Conservation (phyloP, 2,113 vertebrate species). For the Plecotus auritus region DNA sequence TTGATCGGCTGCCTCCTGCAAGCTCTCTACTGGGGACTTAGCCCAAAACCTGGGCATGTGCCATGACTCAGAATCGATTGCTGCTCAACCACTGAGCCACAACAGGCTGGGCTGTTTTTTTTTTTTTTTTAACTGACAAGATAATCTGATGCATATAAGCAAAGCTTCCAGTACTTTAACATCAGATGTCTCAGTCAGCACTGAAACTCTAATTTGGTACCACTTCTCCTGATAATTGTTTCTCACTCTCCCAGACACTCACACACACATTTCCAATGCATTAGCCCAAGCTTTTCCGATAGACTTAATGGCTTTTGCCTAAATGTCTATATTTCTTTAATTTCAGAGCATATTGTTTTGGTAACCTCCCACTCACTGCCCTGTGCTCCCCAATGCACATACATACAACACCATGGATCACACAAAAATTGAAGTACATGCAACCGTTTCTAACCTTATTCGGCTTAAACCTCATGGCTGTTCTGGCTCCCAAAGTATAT, state of each 20-base stretch:
- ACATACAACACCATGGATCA: not conserved
- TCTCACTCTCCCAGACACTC: not conserved
- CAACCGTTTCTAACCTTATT: constrained; percentile 76
- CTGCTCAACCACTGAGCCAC: not conserved
- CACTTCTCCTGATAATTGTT: not conserved
- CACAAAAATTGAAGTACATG: not conserved
- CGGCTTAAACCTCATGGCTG: constrained; percentile 77
- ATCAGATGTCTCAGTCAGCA: not conserved
- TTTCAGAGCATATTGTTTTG: not conserved
- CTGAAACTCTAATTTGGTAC: not conserved
- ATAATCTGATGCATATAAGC: not conserved
- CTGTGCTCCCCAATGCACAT: not conserved
- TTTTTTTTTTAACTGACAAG: not conserved
- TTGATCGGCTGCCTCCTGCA: not conserved
- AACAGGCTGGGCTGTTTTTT: not conserved
- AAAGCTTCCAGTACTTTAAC: not conserved
- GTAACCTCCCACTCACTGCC: not conserved
- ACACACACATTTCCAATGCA: not conserved
- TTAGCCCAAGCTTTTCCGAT: not conserved
- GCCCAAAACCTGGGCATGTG: no score
- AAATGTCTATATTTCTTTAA: not conserved
- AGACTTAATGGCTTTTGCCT: not conserved
- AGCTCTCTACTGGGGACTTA: no score
- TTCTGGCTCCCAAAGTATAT: constrained; percentile 87
- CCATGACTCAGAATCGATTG: no score